phyloP scores from a whole-genome alignment of 2,113 vertebrate genomes.

The Chaetorhynchus papuensis region DNA sequence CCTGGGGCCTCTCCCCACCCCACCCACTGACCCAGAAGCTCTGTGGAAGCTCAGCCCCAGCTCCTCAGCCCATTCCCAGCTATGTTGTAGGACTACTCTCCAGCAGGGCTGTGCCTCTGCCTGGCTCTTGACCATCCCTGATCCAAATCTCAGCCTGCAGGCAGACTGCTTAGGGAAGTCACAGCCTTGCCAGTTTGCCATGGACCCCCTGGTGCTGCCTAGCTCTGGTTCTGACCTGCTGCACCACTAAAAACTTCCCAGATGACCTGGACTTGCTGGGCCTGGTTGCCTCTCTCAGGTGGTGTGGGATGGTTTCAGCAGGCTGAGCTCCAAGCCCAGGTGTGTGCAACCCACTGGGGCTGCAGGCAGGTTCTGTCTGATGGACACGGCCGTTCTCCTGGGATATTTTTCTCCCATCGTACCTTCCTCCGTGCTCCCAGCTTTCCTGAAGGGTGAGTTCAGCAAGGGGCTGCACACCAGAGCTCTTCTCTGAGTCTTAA shows the following conservation, averaged over 20 bases:
- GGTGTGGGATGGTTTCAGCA: not conserved
- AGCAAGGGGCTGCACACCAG: constrained; percentile 60
- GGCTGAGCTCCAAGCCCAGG: not conserved
- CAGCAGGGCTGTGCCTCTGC: not conserved
- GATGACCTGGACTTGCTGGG: not conserved
- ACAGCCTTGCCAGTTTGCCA: not conserved
- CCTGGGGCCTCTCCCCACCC: not conserved
- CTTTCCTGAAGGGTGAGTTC: constrained; percentile 7
- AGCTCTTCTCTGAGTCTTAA: constrained; percentile 81
- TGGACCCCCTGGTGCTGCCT: not conserved
- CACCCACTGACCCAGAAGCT: not conserved
- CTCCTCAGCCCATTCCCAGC: not conserved
- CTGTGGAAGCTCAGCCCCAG: not conserved
- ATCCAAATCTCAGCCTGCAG: not conserved
- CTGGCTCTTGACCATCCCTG: too few relatives aligned
- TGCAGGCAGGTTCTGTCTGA: not conserved
- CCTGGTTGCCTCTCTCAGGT: not conserved
- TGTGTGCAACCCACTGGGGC: not conserved
- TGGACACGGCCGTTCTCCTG: not conserved
- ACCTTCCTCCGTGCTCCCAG: constrained; percentile 28
- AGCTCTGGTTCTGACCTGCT: not conserved
- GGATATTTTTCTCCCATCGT: not conserved
- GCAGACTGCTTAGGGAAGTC: too few relatives aligned
- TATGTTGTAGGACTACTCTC: not conserved
- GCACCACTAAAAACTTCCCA: not conserved